Evolutionary conservation across 2,113 vertebrate species (phyloP).

Genomic region (Bungarus multicinctus): DNA sequence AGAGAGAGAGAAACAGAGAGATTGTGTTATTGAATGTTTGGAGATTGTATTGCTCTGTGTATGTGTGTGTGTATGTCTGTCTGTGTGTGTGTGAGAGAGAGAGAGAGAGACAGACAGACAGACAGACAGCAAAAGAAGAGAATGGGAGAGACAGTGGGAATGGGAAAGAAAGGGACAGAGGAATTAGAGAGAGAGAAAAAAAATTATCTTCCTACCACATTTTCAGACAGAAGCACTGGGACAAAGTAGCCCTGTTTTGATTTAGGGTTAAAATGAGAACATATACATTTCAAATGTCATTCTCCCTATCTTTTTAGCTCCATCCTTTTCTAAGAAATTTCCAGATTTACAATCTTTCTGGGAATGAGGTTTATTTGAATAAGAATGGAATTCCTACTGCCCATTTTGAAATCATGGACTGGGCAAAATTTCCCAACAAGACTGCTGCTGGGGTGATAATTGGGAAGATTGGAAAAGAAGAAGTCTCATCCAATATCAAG

Average conservation of each 20-base stretch:
- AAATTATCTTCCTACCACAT: neutral
- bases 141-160: neutral
- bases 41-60: too few relatives aligned
- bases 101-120: too few relatives aligned
- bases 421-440: neutral
- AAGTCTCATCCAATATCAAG: neutral
- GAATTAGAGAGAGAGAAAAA: neutral
- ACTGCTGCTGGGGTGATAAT: neutral
- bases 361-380: neutral
- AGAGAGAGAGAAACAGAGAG: too few relatives aligned
- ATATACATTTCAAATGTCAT: neutral
- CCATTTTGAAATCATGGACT: neutral
- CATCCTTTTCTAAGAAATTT: neutral
- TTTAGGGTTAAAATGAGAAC: neutral
- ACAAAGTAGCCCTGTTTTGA: neutral
- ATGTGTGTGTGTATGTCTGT: too few relatives aligned
- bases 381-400: neutral
- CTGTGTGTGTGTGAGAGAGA: too few relatives aligned
- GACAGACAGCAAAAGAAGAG: too few relatives aligned
- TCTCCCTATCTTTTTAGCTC: neutral
- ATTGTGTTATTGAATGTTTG: too few relatives aligned
- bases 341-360: neutral
- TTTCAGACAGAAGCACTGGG: neutral
- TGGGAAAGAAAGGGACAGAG: neutral
- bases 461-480: neutral